A percentile compares a stretch with the other conserved stretches of the same genome.
These are phyloP conservation scores for Ophion ventricosus DNA, from an alignment of 2,888 invertebrate genomes.

Conservation along the genomic window DNA sequence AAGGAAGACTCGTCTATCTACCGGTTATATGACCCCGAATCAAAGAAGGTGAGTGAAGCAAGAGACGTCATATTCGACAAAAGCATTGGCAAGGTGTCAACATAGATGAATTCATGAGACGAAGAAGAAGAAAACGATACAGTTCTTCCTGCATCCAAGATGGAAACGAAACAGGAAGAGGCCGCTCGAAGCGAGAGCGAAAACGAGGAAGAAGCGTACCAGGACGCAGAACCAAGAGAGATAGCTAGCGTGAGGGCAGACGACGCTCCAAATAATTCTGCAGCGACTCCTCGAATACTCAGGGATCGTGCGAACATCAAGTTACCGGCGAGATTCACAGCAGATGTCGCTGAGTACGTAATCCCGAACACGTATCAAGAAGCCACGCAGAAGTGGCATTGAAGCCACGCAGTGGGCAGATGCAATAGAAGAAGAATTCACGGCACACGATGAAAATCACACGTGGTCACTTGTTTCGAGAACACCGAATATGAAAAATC, in stretches of 20 bases:
- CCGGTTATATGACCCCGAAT: constrained; percentile 62
- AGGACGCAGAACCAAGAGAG: not conserved
- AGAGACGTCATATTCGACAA: constrained; percentile 70
- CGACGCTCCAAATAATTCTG: not conserved
- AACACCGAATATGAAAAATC: constrained; percentile 39
- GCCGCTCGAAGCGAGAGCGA: not conserved
- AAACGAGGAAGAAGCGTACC: constrained; percentile 1
- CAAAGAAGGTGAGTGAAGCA: constrained; percentile 52
- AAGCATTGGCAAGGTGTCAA: not conserved
- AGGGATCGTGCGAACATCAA: not conserved
- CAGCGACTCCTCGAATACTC: constrained; percentile 1
- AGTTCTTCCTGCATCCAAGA: not conserved
- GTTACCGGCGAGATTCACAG: not conserved
- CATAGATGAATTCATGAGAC: not conserved
- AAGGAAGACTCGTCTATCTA: constrained; percentile 39
- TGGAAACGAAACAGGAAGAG: not conserved
- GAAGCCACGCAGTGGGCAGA: constrained; percentile 26
- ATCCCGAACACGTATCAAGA: constrained; percentile 1
- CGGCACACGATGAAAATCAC: constrained; percentile 31
- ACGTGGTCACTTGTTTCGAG: constrained; percentile 42
- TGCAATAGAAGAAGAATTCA: constrained; percentile 31
- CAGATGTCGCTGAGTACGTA: constrained; percentile 3
- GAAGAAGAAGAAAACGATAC: constrained; percentile 12
- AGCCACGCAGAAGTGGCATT: not conserved
- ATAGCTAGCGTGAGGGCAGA: not conserved